A percentile compares a stretch with the other conserved stretches of the same genome.
These are phyloP conservation scores for Neotoxoptera formosana DNA, from an alignment of 1,140 invertebrate genomes.

Conservation along the genomic window DNA sequence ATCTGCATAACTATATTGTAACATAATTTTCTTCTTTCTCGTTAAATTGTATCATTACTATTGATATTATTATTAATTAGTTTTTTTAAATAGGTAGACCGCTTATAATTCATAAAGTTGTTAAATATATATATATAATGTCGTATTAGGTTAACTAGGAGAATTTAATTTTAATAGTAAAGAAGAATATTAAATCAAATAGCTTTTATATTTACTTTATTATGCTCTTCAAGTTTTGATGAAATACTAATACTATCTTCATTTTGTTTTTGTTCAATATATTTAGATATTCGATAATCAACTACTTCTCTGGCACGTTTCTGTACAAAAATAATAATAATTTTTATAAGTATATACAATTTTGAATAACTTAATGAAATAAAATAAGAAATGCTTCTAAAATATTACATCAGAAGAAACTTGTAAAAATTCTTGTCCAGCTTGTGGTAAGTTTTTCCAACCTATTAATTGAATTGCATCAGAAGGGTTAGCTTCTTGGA, in stretches of 20 bases:
- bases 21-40: too few relatives aligned
- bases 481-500: conserved; percentile 78
- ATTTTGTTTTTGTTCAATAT: conserved; percentile 69
- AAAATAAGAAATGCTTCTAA: not conserved
- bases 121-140: not conserved
- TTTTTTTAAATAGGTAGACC: too few relatives aligned
- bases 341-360: not conserved
- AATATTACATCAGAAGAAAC: conserved; percentile 74
- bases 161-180: not conserved
- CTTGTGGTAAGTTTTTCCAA: conserved; percentile 85
- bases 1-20: too few relatives aligned
- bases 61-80: too few relatives aligned
- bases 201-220: conserved; percentile 39
- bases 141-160: not conserved
- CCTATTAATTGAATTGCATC: conserved; percentile 88
- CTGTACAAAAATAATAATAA: conserved; percentile 63
- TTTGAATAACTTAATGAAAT: not conserved
- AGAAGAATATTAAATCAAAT: not conserved
- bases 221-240: conserved; percentile 67
- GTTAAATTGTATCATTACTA: too few relatives aligned
- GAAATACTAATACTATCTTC: conserved; percentile 67
- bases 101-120: too few relatives aligned
- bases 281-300: conserved; percentile 69
- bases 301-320: conserved; percentile 77
- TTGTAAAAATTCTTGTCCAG: conserved; percentile 87